Percentiles rank a stretch among this genome's conserved stretches.
Conservation (phyloP, 2,113 vertebrate genomes). For the Epinephelus fuscoguttatus region DNA sequence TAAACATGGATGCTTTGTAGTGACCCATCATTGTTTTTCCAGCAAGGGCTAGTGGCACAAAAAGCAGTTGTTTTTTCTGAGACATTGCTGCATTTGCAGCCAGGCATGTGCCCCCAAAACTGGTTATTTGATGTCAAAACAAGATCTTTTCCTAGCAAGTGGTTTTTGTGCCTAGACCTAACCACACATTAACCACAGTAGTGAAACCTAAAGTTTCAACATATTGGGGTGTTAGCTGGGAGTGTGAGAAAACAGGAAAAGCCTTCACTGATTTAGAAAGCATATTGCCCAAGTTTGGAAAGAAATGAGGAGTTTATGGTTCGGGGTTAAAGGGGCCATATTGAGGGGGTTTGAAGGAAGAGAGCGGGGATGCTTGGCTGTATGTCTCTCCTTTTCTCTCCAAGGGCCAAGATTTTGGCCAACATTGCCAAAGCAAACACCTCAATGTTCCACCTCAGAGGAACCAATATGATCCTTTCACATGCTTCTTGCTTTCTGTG, state of each 20-base stretch:
- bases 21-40: too few relatives aligned
- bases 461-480: constrained; percentile 62
- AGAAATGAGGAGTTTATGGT: constrained; percentile 59
- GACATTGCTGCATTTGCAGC: too few relatives aligned
- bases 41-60: too few relatives aligned
- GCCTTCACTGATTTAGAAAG: constrained; percentile 64
- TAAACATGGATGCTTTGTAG: too few relatives aligned
- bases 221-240: constrained; percentile 32
- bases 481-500: constrained; percentile 58
- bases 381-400: constrained; percentile 29
- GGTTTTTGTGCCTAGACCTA: too few relatives aligned
- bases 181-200: too few relatives aligned
- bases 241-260: constrained; percentile 49
- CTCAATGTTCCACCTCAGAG: constrained; percentile 63
- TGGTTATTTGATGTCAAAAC: too few relatives aligned
- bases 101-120: too few relatives aligned
- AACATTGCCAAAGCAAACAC: constrained; percentile 71
- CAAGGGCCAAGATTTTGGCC: constrained; percentile 43
- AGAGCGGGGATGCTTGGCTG: constrained; percentile 56
- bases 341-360: constrained; percentile 28
- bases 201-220: too few relatives aligned
- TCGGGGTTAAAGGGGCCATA: constrained; percentile 16
- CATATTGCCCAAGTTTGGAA: constrained; percentile 56
- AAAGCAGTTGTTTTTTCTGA: too few relatives aligned
- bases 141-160: too few relatives aligned